Evolutionary conservation across 2,113 vertebrate genomes (phyloP).

Genomic region (Hystrix brachyura): DNA sequence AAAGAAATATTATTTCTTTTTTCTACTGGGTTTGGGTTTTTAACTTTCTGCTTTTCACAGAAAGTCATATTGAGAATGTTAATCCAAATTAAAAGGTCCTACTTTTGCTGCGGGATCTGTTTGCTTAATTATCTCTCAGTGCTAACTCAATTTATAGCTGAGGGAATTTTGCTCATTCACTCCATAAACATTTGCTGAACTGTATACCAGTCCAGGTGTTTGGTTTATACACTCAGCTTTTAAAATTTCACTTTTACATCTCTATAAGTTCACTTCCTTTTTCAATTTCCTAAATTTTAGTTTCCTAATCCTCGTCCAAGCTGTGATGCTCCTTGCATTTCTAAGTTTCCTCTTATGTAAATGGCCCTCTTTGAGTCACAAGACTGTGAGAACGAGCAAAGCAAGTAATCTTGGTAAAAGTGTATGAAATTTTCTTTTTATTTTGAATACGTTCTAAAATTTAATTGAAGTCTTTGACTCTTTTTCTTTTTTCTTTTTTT

Average conservation of each 20-base stretch:
- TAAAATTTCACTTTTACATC: neutral
- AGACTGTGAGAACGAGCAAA: neutral
- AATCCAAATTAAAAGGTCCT: neutral
- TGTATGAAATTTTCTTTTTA: slow-evolving; percentile 9
- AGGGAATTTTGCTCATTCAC: neutral
- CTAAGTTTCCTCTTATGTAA: neutral
- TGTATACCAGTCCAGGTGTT: neutral
- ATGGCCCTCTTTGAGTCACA: neutral
- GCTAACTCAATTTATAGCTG: neutral
- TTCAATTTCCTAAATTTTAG: neutral
- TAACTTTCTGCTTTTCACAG: neutral
- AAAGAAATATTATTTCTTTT: slow-evolving; percentile 43
- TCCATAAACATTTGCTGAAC: slow-evolving; percentile 27
- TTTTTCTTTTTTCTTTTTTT: no score
- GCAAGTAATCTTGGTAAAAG: slow-evolving; percentile 35
- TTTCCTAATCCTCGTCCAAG: neutral
- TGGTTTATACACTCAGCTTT: slow-evolving; percentile 32
- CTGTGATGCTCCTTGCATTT: neutral
- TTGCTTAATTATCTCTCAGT: neutral
- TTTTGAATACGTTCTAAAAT: slow-evolving; percentile 48
- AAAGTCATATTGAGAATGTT: neutral
- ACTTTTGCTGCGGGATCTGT: neutral
- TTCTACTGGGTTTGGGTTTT: slow-evolving; percentile 19
- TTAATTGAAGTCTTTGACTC: neutral
- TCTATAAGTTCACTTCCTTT: neutral